Conservation (phyloP, 2,113 vertebrate species). For the Cyphomyrus discorhynchus region DNA sequence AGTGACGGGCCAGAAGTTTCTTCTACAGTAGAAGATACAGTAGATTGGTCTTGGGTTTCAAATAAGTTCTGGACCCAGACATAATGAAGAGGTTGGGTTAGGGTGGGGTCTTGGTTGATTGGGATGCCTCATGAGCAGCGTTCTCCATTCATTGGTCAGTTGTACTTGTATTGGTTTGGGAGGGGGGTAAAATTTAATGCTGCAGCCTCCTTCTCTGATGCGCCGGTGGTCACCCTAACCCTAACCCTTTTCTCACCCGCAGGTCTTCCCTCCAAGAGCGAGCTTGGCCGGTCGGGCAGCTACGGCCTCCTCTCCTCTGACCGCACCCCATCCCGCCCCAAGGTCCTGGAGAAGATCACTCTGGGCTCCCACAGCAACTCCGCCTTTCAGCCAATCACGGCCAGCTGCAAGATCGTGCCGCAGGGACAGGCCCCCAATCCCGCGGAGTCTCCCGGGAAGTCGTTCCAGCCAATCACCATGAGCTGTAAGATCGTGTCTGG, state of each 20-base stretch:
- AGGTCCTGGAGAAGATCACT: slow-evolving; percentile 72
- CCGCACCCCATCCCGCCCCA: slow-evolving; percentile 78
- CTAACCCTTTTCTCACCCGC: neutral
- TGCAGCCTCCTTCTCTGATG: neutral
- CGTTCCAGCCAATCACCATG: slow-evolving; percentile 97
- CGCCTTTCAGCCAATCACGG: slow-evolving; percentile 96
- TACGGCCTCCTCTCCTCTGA: slow-evolving; percentile 71
- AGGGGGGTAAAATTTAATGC: slow-evolving; percentile 21
- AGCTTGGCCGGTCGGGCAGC: slow-evolving; percentile 62
- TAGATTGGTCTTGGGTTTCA: neutral
- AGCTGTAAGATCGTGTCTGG: slow-evolving; percentile 99
- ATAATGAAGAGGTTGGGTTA: neutral
- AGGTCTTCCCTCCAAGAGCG: slow-evolving; percentile 70
- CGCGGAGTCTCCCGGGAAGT: slow-evolving; percentile 88
- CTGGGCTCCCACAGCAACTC: slow-evolving; percentile 91
- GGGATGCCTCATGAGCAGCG: neutral
- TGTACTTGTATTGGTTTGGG: neutral
- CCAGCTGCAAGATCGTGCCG: slow-evolving; percentile 94
- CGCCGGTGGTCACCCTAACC: neutral
- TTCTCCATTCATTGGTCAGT: neutral
- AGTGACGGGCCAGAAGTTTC: neutral
- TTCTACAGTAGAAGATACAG: neutral
- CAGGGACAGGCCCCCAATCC: slow-evolving; percentile 80
- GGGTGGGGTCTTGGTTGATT: neutral
- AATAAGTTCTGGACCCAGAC: neutral